Conservation (phyloP, 2,113 vertebrate genomes). For the Pseudorhombus dupliciocellatus region DNA sequence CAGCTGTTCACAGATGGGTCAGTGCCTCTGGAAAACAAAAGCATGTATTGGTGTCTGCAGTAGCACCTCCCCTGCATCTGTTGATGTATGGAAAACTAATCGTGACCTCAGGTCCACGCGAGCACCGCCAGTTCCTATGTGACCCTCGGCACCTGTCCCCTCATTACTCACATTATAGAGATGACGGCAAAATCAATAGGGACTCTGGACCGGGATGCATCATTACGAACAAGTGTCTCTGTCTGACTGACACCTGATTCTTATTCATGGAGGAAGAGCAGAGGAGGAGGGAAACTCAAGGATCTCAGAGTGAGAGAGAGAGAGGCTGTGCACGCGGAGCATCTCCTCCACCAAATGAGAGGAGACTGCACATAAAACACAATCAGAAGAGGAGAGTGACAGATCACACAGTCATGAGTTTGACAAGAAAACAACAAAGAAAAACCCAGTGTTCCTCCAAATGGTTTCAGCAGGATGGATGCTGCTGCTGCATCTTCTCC, state of each 20-base stretch:
- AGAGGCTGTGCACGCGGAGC: conserved; percentile 15
- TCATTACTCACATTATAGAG: conserved; percentile 60
- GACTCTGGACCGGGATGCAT: conserved; percentile 30
- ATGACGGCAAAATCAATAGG: conserved; percentile 59
- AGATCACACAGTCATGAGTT: conserved; percentile 20
- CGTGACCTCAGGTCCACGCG: not conserved
- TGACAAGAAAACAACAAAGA: not conserved
- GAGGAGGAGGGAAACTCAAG: not conserved
- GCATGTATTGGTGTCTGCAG: not conserved
- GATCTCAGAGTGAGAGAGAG: not conserved
- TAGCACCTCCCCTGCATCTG: conserved; percentile 1
- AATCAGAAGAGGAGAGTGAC: conserved; percentile 26
- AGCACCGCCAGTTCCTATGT: conserved; percentile 14
- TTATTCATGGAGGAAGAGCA: conserved; percentile 41
- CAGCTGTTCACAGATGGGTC: not conserved
- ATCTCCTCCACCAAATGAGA: not conserved
- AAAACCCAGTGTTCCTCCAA: conserved; percentile 25
- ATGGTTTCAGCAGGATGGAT: conserved; percentile 40
- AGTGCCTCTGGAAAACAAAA: conserved; percentile 1
- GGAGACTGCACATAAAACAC: conserved; percentile 27
- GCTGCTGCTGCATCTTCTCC: conserved; percentile 26
- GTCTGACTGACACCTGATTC: conserved; percentile 41
- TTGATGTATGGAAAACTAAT: conserved; percentile 20
- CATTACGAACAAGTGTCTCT: conserved; percentile 1
- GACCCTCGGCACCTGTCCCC: conserved; percentile 36